phyloP scores from a whole-genome alignment of 2,797 vertebrate genomes.

The Hirundo rustica region DNA sequence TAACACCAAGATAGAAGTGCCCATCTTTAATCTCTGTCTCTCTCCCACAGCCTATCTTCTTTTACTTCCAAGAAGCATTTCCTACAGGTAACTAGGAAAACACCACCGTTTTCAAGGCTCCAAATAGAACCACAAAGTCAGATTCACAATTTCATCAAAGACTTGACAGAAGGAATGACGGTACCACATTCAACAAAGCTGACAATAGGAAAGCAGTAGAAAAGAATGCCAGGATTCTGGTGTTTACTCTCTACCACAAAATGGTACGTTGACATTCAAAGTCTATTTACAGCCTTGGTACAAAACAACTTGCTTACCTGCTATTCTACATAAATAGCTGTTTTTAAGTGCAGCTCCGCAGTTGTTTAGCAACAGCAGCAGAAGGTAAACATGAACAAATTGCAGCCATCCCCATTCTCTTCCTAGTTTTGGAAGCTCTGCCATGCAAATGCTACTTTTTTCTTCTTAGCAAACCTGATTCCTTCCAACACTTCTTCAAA shows the following conservation, averaged over 20 bases:
- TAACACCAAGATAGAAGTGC: not conserved
- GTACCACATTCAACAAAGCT: not conserved
- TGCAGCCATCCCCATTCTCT: not conserved
- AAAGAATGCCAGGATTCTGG: not conserved
- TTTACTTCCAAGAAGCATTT: not conserved
- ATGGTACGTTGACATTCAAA: not conserved
- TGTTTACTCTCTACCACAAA: not conserved
- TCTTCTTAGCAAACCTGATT: not conserved
- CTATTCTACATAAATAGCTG: not conserved
- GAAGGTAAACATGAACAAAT: not conserved
- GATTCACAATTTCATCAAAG: not conserved
- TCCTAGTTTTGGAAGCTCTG: not conserved
- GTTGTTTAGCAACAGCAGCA: conserved; percentile 38
- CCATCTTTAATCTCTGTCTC: not conserved
- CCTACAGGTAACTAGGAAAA: not conserved
- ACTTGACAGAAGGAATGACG: not conserved
- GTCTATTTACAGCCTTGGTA: not conserved
- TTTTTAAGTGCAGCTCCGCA: not conserved
- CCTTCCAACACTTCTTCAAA: not conserved
- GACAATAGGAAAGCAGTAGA: not conserved
- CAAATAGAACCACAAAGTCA: not conserved
- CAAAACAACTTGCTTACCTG: conserved; percentile 20
- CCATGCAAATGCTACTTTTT: not conserved
- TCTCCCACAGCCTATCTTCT: not conserved
- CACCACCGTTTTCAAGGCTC: not conserved